Conservation (phyloP, 2,113 vertebrate species). For the Tupaia chinensis region DNA sequence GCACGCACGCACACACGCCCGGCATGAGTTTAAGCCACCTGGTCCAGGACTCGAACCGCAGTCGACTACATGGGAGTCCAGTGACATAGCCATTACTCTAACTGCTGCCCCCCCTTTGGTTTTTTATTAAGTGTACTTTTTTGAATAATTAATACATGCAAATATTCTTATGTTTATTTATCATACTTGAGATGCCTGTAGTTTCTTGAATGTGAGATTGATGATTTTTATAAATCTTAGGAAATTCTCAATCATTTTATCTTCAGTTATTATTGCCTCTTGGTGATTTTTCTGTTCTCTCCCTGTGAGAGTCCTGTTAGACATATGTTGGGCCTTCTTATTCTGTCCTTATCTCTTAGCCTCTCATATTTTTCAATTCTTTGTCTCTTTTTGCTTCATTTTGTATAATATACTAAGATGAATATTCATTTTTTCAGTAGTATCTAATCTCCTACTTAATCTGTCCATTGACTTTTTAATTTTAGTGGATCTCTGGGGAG, state of each 20-base stretch:
- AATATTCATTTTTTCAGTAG: not conserved
- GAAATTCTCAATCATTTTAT: not conserved
- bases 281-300: not conserved
- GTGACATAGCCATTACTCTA: no score
- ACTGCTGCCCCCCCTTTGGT: not conserved
- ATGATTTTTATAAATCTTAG: constrained; percentile 33
- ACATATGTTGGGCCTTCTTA: not conserved
- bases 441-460: not conserved
- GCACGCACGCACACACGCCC: no score
- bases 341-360: not conserved
- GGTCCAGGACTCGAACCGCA: no score
- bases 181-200: not conserved
- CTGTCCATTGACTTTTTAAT: not conserved
- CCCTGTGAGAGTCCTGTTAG: not conserved
- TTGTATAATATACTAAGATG: not conserved
- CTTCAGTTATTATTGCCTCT: not conserved
- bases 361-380: not conserved
- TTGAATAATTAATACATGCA: constrained; percentile 65
- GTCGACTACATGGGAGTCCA: no score
- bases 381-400: not conserved
- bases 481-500: not conserved
- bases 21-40: no score
- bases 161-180: constrained; percentile 14
- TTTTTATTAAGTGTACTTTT: constrained; percentile 46
- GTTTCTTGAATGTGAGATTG: constrained; percentile 42